A percentile compares a stretch with the other conserved stretches of the same genome.
Conservation (phyloP, 2,797 vertebrate species). For the Sciaenops ocellatus region DNA sequence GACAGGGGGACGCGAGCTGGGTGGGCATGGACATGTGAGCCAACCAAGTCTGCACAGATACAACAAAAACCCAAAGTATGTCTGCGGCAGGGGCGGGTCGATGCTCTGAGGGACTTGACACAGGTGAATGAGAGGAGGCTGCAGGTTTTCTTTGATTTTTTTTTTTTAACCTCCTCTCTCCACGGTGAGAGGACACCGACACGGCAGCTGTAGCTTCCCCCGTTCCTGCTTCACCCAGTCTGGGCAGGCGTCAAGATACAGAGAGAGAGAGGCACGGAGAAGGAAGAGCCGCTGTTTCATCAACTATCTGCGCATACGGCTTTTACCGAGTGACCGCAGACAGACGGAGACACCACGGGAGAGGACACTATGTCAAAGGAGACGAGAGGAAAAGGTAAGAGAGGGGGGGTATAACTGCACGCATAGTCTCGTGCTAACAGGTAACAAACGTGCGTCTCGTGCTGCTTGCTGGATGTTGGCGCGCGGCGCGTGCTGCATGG, state of each 20-base stretch:
- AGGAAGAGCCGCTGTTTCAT: constrained; percentile 57
- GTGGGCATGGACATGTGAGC: constrained; percentile 73
- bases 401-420: neutral
- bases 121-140: constrained; percentile 62
- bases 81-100: constrained; percentile 54
- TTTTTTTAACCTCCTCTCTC: neutral
- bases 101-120: constrained; percentile 40
- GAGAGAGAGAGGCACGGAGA: constrained; percentile 51
- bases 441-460: constrained; percentile 62
- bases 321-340: constrained; percentile 42
- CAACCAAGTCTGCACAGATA: constrained; percentile 79
- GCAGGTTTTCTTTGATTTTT: constrained; percentile 10
- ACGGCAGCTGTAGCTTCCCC: constrained; percentile 36
- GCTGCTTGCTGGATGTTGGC: constrained; percentile 40
- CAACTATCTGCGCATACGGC: constrained; percentile 63
- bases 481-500: constrained; percentile 45
- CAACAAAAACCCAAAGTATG: constrained; percentile 71
- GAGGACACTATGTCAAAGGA: constrained; percentile 84
- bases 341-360: constrained; percentile 35
- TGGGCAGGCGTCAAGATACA: constrained; percentile 64
- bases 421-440: constrained; percentile 68
- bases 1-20: constrained; percentile 40
- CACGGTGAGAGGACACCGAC: constrained; percentile 34
- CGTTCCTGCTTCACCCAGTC: constrained; percentile 47
- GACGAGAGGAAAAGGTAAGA: constrained; percentile 82